phyloP scores from a whole-genome alignment of 2,797 vertebrate species.

The Aselliscus stoliczkanus region DNA sequence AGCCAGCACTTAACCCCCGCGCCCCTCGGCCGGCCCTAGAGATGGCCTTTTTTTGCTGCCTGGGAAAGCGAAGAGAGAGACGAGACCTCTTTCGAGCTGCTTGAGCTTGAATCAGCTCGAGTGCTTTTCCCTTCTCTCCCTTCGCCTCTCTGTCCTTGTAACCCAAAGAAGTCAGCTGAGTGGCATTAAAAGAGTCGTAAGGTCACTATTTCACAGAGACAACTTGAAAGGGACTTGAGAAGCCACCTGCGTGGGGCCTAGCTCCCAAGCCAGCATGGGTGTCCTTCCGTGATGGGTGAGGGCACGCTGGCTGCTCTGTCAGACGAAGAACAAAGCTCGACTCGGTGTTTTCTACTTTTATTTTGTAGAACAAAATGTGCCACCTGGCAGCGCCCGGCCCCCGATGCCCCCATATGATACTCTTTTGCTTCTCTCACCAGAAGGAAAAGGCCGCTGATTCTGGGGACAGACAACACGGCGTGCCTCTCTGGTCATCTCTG shows the following conservation, averaged over 20 bases:
- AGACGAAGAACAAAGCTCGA: neutral
- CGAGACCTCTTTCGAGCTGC: no score
- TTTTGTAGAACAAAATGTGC: slow-evolving; percentile 16
- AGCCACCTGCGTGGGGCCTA: neutral
- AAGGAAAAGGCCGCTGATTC: no score
- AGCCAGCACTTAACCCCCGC: no score
- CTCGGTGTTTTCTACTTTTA: slow-evolving; percentile 24
- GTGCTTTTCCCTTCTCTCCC: neutral
- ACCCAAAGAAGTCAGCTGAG: neutral
- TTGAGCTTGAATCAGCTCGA: neutral
- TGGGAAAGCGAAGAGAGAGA: neutral
- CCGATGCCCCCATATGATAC: neutral
- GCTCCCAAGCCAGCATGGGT: neutral
- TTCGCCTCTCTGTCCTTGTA: neutral
- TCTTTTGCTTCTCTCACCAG: neutral
- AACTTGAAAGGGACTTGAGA: neutral
- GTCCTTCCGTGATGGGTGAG: accelerated
- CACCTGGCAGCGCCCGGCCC: neutral
- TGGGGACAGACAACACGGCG: accelerated
- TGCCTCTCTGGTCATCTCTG: neutral
- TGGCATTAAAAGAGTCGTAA: neutral
- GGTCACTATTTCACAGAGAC: neutral
- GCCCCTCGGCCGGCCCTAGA: no score
- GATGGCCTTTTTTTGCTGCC: no score
- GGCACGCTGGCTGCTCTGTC: accelerated